Base-by-base conservation (phyloP, 2,888 invertebrate genomes). In the Pheosia tremula region DNA sequence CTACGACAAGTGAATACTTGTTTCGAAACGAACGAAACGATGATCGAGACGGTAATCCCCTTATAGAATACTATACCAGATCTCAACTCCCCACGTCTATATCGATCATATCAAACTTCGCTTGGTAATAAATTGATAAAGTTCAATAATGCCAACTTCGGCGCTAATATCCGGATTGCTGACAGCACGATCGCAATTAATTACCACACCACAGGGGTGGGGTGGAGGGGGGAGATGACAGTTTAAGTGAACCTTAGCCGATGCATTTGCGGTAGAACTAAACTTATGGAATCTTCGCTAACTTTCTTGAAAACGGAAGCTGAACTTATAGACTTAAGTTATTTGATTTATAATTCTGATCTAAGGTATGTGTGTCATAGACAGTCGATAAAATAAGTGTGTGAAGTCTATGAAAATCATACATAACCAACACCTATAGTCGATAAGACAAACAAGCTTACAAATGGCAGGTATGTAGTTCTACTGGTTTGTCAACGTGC, bases 111-210 rank as follows among this genome's bases (percentile, higher is more conserved):
- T 64, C 57, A 68, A 74, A 74, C 68, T 74, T 68, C 56, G 59
- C 1, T 53, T 55, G 10, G 45, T 74, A 68, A 70, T 68, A 72
- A 74, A 74, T 75, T 67, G 63, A 64, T 61, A 59, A 73, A 75
- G 67, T 76, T 76, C 60, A 55, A 75, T 69, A 72, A 72, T 75
- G 56, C 61, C 58, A 72, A 69, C 68, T 74, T 72, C 62, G 62
- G 45, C 24, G 24, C 66, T 73, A 71, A 76, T 74, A 76, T 71
- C 64, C 65, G 57, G 50, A 59, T 58, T 66, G 64, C 60, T 68
- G 71, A 69, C 70, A 69, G 71, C 59, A 52, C 50, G 59, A 63
- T 61, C 58, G 56, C 65, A 55, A 74, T 74, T 75, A 74, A 76
- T 71, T 71, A 71, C 62, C 61, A 55, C 62, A 71, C 57, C 62